Evolutionary conservation across 2,113 vertebrate species (phyloP).

Genomic region (Apodemus sylvaticus): DNA sequence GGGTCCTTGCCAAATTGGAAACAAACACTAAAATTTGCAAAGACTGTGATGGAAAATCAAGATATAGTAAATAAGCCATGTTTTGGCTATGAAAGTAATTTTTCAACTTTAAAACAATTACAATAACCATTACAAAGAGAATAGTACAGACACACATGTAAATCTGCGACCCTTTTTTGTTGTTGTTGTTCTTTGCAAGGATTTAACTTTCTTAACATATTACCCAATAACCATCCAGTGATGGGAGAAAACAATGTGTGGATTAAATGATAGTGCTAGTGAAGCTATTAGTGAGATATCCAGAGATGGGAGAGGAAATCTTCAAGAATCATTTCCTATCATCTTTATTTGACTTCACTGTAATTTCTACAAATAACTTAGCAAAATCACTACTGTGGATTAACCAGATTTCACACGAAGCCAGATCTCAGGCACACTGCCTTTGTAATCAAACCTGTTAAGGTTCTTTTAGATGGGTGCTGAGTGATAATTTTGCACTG

Average conservation of each 20-base stretch:
- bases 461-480: neutral
- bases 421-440: neutral
- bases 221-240: neutral
- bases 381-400: neutral
- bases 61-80: slow-evolving; percentile 60
- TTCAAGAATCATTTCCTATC: neutral
- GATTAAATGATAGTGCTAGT: neutral
- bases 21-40: slow-evolving; percentile 53
- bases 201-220: slow-evolving; percentile 9
- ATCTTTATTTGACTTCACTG: neutral
- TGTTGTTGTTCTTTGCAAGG: neutral
- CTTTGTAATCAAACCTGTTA: neutral
- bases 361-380: slow-evolving; percentile 7
- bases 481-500: neutral
- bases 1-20: neutral
- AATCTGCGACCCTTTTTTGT: neutral
- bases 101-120: slow-evolving; percentile 65
- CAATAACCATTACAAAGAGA: neutral
- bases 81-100: slow-evolving; percentile 60
- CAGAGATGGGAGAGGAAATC: slow-evolving; percentile 6
- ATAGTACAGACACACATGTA: neutral
- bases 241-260: neutral
- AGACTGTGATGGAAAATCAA: slow-evolving; percentile 40
- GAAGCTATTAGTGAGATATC: neutral
- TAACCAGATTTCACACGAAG: slow-evolving; percentile 21